phyloP scores from a whole-genome alignment of 2,113 vertebrate genomes.

The Climacteris rufus region DNA sequence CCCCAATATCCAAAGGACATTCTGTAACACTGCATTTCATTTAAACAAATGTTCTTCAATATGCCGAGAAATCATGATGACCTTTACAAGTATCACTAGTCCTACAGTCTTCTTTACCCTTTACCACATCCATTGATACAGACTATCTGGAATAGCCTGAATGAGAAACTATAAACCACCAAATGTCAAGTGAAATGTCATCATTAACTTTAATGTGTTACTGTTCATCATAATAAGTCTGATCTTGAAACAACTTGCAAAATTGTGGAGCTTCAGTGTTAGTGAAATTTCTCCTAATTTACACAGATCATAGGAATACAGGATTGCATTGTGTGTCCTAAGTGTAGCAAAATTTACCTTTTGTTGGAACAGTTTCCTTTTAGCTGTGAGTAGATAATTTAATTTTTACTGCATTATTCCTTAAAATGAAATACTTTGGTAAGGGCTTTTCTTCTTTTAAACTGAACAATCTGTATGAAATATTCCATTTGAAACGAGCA shows the following conservation, averaged over 20 bases:
- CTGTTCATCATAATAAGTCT: conserved; percentile 3
- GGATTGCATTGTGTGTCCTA: neutral
- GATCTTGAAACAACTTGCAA: conserved; percentile 22
- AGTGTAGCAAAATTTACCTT: neutral
- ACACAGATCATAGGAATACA: neutral
- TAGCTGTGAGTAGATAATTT: neutral
- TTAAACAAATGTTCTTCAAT: conserved; percentile 43
- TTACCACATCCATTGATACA: conserved; percentile 25
- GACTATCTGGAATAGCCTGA: conserved; percentile 7
- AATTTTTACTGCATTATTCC: neutral
- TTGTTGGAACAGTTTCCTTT: neutral
- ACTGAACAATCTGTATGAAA: neutral
- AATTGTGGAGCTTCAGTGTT: neutral
- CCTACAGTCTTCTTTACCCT: conserved; percentile 37
- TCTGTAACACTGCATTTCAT: conserved; percentile 4
- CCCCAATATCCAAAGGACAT: neutral
- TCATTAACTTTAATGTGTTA: conserved; percentile 37
- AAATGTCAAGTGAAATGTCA: conserved; percentile 55
- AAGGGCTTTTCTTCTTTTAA: neutral
- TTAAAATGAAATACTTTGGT: neutral
- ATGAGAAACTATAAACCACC: conserved; percentile 14
- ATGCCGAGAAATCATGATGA: conserved; percentile 39
- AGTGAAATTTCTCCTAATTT: neutral
- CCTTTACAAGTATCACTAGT: conserved; percentile 42
- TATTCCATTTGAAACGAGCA: neutral